These are phyloP conservation scores for Pipistrellus pipistrellus DNA, from an alignment of 2,797 vertebrate genomes.

Conservation along the genomic window DNA sequence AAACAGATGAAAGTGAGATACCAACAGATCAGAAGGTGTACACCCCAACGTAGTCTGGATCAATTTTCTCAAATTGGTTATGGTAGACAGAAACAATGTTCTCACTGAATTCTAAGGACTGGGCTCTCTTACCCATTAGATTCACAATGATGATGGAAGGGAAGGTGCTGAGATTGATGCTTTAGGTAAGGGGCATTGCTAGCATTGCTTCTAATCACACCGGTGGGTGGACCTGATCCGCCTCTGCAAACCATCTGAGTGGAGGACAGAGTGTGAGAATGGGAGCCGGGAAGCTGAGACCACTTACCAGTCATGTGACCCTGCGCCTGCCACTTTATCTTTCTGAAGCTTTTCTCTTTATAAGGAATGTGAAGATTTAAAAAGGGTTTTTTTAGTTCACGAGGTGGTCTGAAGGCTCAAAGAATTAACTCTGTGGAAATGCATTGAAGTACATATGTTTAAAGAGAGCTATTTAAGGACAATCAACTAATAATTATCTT, in stretches of 20 bases:
- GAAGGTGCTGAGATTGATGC: not conserved
- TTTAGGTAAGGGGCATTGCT: not conserved
- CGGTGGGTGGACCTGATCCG: not conserved
- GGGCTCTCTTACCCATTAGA: not conserved
- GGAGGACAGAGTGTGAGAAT: not conserved
- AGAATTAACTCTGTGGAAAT: not conserved
- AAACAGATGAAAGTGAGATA: slow-evolving; percentile 68
- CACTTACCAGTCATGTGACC: not conserved
- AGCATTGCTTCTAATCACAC: slow-evolving; percentile 1
- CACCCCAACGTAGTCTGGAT: not conserved
- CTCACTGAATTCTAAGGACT: slow-evolving; percentile 34
- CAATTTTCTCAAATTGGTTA: slow-evolving; percentile 65
- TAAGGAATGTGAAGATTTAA: not conserved
- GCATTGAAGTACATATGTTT: not conserved
- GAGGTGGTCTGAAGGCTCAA: not conserved
- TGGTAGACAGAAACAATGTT: slow-evolving; percentile 66
- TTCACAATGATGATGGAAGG: not conserved
- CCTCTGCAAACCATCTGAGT: not conserved
- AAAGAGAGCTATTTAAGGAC: not conserved
- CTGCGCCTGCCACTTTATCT: not conserved
- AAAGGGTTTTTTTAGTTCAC: not conserved
- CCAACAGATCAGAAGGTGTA: slow-evolving; percentile 47
- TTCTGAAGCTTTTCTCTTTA: not conserved
- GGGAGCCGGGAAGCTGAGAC: not conserved
- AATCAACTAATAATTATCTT: not conserved